These are phyloP conservation scores for Bellardia bayeri DNA, from an alignment of 2,888 invertebrate genomes.

Conservation along the genomic window DNA sequence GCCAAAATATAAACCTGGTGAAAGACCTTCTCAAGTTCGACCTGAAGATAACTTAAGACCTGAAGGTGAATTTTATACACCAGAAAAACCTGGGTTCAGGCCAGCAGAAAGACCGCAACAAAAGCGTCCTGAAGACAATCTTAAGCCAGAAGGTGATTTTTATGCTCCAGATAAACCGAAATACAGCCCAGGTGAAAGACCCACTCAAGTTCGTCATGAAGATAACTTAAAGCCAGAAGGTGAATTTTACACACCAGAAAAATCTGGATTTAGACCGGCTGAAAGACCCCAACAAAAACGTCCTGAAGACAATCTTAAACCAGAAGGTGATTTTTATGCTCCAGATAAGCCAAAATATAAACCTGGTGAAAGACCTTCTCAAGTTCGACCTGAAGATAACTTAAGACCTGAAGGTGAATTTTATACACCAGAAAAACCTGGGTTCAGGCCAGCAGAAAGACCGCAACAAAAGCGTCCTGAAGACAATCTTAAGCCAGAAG, in stretches of 20 bases:
- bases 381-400: conserved; percentile 85
- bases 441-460: conserved; percentile 85
- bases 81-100: conserved; percentile 81
- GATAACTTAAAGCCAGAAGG: conserved; percentile 86
- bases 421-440: conserved; percentile 84
- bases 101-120: conserved; percentile 84
- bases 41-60: conserved; percentile 85
- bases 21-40: conserved; percentile 85
- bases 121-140: conserved; percentile 84
- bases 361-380: conserved; percentile 85
- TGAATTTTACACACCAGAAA: conserved; percentile 83
- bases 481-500: conserved; percentile 86
- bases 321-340: conserved; percentile 84
- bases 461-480: conserved; percentile 83
- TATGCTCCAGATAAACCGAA: conserved; percentile 84
- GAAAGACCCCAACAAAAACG: conserved; percentile 84
- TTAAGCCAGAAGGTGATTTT: conserved; percentile 86
- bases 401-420: conserved; percentile 86
- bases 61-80: conserved; percentile 84
- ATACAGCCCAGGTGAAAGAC: conserved; percentile 84
- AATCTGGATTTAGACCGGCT: conserved; percentile 83
- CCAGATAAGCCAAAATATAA: conserved; percentile 83
- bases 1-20: conserved; percentile 83
- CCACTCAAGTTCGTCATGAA: conserved; percentile 83
- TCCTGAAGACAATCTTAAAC: conserved; percentile 85